phyloP scores from a whole-genome alignment of 2,888 invertebrate species.

The Leptothorax acervorum region DNA sequence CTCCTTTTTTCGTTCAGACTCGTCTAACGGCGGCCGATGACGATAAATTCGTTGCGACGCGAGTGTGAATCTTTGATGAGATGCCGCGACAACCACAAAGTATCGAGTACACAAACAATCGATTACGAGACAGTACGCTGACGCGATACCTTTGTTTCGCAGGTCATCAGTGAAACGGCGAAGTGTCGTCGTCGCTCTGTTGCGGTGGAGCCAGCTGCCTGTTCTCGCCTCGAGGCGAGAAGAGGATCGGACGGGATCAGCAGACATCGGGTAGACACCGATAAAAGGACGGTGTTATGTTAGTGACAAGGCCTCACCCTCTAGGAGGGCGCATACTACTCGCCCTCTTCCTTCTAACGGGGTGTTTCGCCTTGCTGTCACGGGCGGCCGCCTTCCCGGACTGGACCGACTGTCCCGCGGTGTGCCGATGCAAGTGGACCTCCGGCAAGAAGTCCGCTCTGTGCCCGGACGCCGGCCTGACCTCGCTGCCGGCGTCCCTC shows the following conservation, averaged over 20 bases:
- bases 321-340: conserved; percentile 82
- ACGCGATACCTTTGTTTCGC: conserved; percentile 19
- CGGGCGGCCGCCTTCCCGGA: conserved; percentile 89
- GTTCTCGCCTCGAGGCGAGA: conserved; percentile 42
- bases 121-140: conserved; percentile 26
- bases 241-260: conserved; percentile 41
- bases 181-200: conserved; percentile 26
- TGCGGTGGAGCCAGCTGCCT: conserved; percentile 37
- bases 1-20: conserved; percentile 5
- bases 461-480: conserved; percentile 93
- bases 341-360: conserved; percentile 80
- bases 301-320: conserved; percentile 79
- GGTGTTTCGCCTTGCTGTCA: conserved; percentile 78
- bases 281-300: conserved; percentile 77
- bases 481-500: conserved; percentile 90
- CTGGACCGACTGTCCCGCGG: conserved; percentile 95
- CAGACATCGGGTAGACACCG: conserved; percentile 46
- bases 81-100: conserved; percentile 9
- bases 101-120: conserved; percentile 40
- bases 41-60: conserved; percentile 18
- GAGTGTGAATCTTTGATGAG: conserved; percentile 18
- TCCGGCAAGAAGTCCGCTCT: conserved; percentile 96
- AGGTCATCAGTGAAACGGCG: conserved; percentile 37
- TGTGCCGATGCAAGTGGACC: conserved; percentile 97
- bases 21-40: not conserved